Percentiles rank a stretch among this genome's conserved stretches.
Evolutionary conservation across 2,888 invertebrate genomes (phyloP).

Genomic region (Volucella bombylans): DNA sequence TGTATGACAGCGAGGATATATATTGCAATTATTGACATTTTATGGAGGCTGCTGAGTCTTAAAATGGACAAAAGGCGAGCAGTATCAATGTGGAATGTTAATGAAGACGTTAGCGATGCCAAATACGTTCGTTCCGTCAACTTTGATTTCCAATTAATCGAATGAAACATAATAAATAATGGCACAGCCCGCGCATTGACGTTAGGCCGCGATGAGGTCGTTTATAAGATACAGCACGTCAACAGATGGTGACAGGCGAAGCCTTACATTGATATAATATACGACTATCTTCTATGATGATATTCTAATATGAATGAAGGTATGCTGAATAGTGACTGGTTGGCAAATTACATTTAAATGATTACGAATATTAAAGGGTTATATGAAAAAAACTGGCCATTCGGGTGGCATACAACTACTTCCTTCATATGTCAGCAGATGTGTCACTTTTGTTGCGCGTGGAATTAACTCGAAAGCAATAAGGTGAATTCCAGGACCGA

Average conservation of each 20-base stretch:
- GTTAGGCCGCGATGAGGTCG: slow-evolving; percentile 11
- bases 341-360: slow-evolving; percentile 46
- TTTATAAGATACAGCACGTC: background rate
- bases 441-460: no score
- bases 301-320: slow-evolving; percentile 47
- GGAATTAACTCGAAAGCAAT: no score
- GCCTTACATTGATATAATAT: slow-evolving; percentile 63
- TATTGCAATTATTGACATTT: slow-evolving; percentile 70
- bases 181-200: slow-evolving; percentile 21
- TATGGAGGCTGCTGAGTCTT: slow-evolving; percentile 52
- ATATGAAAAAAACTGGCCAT: no score
- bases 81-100: slow-evolving; percentile 73
- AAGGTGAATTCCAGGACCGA: no score
- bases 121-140: slow-evolving; percentile 69
- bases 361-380: background rate
- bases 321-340: slow-evolving; percentile 40
- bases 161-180: slow-evolving; percentile 69
- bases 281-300: slow-evolving; percentile 23
- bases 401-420: no score
- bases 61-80: slow-evolving; percentile 71
- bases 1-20: slow-evolving; percentile 46
- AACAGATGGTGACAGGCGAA: slow-evolving; percentile 1
- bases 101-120: slow-evolving; percentile 73
- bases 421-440: no score
- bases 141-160: slow-evolving; percentile 74